Conservation (phyloP, 2,888 invertebrate species). For the Timandra comae region DNA sequence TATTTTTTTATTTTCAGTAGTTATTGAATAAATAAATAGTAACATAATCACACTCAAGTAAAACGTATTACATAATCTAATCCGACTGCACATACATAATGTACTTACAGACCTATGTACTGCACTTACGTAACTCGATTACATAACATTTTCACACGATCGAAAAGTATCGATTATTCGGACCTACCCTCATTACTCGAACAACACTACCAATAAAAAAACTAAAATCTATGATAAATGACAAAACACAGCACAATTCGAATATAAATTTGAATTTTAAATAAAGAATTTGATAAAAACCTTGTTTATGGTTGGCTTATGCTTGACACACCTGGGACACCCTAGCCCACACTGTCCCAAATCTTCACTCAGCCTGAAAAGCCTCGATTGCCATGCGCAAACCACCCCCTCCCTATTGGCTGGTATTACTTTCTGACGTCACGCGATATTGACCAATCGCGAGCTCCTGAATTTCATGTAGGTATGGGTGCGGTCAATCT, state of each 20-base stretch:
- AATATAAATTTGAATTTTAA: slow-evolving; percentile 17
- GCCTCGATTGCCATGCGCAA: slow-evolving; percentile 58
- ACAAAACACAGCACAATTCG: slow-evolving; percentile 26
- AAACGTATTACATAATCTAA: no score
- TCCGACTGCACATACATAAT: no score
- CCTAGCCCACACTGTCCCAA: slow-evolving; percentile 64
- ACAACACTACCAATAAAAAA: slow-evolving; percentile 24
- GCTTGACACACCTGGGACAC: slow-evolving; percentile 70
- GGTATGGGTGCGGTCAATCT: slow-evolving; percentile 64
- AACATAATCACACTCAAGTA: no score
- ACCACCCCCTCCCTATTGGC: slow-evolving; percentile 49
- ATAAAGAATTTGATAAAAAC: slow-evolving; percentile 45
- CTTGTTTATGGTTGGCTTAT: slow-evolving; percentile 51
- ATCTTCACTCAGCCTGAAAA: slow-evolving; percentile 39
- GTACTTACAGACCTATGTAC: no score
- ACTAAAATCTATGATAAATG: slow-evolving; percentile 20
- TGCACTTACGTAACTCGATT: slow-evolving; percentile 19
- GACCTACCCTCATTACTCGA: no score
- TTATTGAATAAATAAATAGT: no score
- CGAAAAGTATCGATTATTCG: slow-evolving; percentile 6
- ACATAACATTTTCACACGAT: slow-evolving; percentile 20
- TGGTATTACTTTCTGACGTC: slow-evolving; percentile 52
- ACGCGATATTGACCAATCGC: slow-evolving; percentile 48
- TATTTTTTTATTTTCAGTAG: no score
- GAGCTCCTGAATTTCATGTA: slow-evolving; percentile 65